These are phyloP conservation scores for Ceratina japonica DNA, from an alignment of 1,140 invertebrate species.

Conservation along the genomic window DNA sequence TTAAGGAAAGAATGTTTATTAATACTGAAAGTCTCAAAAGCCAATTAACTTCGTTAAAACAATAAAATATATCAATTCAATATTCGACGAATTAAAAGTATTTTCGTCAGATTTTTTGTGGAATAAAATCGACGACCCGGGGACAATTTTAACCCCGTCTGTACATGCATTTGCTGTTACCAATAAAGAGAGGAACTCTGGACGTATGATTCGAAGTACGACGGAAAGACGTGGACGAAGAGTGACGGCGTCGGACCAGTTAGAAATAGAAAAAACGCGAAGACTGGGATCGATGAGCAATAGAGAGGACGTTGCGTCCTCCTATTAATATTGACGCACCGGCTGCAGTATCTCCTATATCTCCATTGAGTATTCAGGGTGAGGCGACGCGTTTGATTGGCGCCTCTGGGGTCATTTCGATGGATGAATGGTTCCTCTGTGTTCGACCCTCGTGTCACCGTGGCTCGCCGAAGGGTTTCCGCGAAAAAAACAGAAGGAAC, in stretches of 20 bases:
- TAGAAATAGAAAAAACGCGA: neutral
- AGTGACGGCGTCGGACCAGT: neutral
- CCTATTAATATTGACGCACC: slow-evolving; percentile 60
- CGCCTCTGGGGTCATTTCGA: slow-evolving; percentile 66
- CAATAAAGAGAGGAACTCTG: neutral
- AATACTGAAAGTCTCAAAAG: too few relatives aligned
- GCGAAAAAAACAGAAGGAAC: slow-evolving; percentile 8
- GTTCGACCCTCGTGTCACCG: slow-evolving; percentile 58
- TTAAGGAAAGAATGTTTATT: too few relatives aligned
- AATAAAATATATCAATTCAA: too few relatives aligned
- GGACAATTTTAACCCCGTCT: too few relatives aligned
- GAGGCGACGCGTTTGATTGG: slow-evolving; percentile 68
- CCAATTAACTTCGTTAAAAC: too few relatives aligned
- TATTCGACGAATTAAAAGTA: too few relatives aligned
- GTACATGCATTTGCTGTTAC: too few relatives aligned
- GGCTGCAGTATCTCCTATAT: slow-evolving; percentile 52
- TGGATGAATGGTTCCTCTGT: slow-evolving; percentile 65
- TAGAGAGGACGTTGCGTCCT: slow-evolving; percentile 44
- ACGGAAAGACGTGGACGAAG: too few relatives aligned
- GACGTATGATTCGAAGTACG: too few relatives aligned
- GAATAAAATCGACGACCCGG: too few relatives aligned
- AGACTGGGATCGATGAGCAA: slow-evolving; percentile 39
- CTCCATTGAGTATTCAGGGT: slow-evolving; percentile 63
- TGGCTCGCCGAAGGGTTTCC: slow-evolving; percentile 53
- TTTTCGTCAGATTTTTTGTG: too few relatives aligned